Percentiles rank a stretch among this genome's conserved stretches.
Evolutionary conservation across 35 echinoderm and acorn worm species (phyloP).

Genomic region (Ophioderma brevispina): DNA sequence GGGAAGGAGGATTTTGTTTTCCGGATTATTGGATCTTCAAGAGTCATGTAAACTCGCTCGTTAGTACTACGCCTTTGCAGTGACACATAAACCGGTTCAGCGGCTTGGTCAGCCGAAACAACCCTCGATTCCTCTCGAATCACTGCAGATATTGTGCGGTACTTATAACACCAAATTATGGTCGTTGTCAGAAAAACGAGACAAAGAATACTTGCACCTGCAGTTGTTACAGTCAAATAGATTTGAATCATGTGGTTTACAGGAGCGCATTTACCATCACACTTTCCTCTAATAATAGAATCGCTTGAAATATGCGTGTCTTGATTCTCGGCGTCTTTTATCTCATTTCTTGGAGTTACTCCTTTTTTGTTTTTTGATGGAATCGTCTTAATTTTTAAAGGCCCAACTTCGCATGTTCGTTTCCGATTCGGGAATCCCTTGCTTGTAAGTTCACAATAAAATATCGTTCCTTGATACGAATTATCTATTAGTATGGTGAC

Average conservation of each 20-base stretch:
- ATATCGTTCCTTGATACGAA: background rate
- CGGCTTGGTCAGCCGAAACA: background rate
- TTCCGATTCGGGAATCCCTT: background rate
- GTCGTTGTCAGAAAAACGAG: background rate
- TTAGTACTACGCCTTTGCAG: background rate
- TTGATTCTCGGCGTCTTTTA: background rate
- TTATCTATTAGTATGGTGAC: background rate
- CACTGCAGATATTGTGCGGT: background rate
- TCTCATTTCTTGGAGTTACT: background rate
- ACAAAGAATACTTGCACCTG: background rate
- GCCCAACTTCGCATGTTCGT: background rate
- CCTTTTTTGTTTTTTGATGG: background rate
- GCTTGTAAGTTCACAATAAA: background rate
- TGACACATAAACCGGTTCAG: slow-evolving; percentile 2
- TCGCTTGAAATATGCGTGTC: background rate
- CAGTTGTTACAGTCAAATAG: background rate
- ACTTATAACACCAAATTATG: background rate
- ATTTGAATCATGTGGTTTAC: background rate
- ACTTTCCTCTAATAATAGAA: no score
- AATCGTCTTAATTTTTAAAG: background rate
- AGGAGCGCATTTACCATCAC: background rate
- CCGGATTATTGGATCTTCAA: slow-evolving; percentile 1
- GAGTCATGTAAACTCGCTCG: background rate
- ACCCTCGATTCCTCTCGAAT: background rate
- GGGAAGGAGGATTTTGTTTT: background rate